phyloP scores from a whole-genome alignment of 2,888 invertebrate genomes.

The Osmoderma eremita region DNA sequence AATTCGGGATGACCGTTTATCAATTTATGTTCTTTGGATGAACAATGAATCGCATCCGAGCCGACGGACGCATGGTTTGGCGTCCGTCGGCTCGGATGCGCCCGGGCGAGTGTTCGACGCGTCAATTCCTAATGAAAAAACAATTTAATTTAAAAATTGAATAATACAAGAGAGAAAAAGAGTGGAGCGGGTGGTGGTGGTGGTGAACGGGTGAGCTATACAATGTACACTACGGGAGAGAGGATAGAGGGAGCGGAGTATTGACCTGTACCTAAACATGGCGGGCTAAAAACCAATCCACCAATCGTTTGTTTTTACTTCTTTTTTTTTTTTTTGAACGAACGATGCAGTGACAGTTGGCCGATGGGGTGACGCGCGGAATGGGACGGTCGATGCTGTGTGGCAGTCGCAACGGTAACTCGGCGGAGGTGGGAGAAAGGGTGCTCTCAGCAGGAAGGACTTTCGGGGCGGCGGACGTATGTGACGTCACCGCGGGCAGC shows the following conservation, averaged over 20 bases:
- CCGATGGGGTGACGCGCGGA: slow-evolving; percentile 48
- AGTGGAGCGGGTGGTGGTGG: neutral
- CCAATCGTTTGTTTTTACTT: slow-evolving; percentile 62
- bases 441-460: slow-evolving; percentile 12
- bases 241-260: slow-evolving; percentile 7
- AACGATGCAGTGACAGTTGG: slow-evolving; percentile 61
- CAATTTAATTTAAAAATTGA: slow-evolving; percentile 43
- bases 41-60: no score
- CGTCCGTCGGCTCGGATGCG: no score
- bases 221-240: slow-evolving; percentile 8
- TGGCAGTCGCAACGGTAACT: slow-evolving; percentile 43
- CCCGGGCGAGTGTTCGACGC: neutral
- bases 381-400: slow-evolving; percentile 15
- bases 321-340: slow-evolving; percentile 51
- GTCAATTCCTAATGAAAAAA: slow-evolving; percentile 39
- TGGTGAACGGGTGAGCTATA: neutral
- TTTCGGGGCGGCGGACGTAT: slow-evolving; percentile 34
- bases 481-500: slow-evolving; percentile 54
- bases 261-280: slow-evolving; percentile 56
- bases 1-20: no score
- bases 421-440: neutral
- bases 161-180: slow-evolving; percentile 32
- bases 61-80: no score
- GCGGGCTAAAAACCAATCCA: slow-evolving; percentile 62
- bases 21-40: no score